phyloP scores from a whole-genome alignment of 2,888 invertebrate genomes.

The Temnothorax rugatulus region DNA sequence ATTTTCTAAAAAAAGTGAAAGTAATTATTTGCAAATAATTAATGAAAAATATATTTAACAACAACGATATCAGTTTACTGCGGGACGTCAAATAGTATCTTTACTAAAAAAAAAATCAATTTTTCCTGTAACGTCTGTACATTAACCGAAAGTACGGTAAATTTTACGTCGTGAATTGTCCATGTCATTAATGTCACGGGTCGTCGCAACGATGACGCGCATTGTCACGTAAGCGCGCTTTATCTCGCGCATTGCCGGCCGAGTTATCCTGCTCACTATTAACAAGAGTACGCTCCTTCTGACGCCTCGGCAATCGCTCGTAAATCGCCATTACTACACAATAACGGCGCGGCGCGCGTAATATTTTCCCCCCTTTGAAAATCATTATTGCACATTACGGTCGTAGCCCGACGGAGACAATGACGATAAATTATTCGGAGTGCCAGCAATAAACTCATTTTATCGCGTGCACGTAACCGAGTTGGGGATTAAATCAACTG shows the following conservation, averaged over 20 bases:
- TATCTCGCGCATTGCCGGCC: conserved; percentile 23
- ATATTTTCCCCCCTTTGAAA: conserved; percentile 50
- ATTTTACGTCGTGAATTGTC: neutral
- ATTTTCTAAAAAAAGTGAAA: neutral
- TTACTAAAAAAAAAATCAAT: neutral
- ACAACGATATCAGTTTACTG: neutral
- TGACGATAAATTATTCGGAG: conserved; percentile 72
- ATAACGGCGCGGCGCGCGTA: conserved; percentile 66
- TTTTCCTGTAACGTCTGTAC: neutral
- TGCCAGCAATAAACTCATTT: conserved; percentile 68
- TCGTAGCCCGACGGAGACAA: conserved; percentile 66
- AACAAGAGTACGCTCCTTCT: conserved; percentile 46
- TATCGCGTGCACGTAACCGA: conserved; percentile 61
- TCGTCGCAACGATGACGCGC: conserved; percentile 32
- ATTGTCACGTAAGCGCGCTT: conserved; percentile 21
- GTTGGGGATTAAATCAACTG: conserved; percentile 60
- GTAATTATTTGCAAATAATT: neutral
- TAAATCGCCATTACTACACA: conserved; percentile 72
- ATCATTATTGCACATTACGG: conserved; percentile 67
- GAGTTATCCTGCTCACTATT: conserved; percentile 36
- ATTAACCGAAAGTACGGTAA: neutral
- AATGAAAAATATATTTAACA: neutral
- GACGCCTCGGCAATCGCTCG: conserved; percentile 60
- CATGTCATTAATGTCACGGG: conserved; percentile 30
- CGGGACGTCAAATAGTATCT: neutral